These are phyloP conservation scores for Coboldia fuscipes DNA, from an alignment of 1,140 invertebrate species.

Conservation along the genomic window DNA sequence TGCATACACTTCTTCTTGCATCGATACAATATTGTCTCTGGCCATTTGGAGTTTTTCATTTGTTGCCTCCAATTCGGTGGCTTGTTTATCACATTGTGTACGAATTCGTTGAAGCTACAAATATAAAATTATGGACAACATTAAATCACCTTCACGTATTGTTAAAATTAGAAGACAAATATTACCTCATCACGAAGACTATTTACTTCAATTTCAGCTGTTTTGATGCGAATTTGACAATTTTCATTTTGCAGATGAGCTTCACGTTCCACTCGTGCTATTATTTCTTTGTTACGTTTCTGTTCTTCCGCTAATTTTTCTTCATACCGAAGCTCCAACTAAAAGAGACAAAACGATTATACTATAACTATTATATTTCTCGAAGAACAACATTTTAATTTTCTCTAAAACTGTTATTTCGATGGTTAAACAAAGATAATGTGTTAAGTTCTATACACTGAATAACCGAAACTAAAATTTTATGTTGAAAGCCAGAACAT, in stretches of 20 bases:
- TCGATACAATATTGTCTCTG: conserved; percentile 23
- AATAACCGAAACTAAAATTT: too few species aligned
- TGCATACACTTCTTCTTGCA: conserved; percentile 25
- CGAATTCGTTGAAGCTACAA: conserved; percentile 16
- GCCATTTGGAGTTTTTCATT: conserved; percentile 21
- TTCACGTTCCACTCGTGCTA: conserved; percentile 62
- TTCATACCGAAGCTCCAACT: conserved; percentile 60
- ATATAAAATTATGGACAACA: too few species aligned
- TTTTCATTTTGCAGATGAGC: conserved; percentile 71
- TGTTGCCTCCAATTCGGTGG: conserved; percentile 17
- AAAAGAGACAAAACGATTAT: conserved; percentile 3
- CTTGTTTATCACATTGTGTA: conserved; percentile 19
- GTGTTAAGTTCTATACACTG: too few species aligned
- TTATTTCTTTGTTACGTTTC: conserved; percentile 56
- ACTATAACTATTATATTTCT: too few species aligned
- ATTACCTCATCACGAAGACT: conserved; percentile 52
- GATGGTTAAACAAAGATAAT: too few species aligned
- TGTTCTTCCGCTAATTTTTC: conserved; percentile 71
- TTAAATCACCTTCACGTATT: background rate
- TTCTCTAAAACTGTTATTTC: too few species aligned
- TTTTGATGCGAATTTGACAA: conserved; percentile 55
- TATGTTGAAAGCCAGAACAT: too few species aligned
- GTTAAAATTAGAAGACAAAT: background rate
- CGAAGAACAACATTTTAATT: too few species aligned
- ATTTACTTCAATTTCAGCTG: conserved; percentile 54